These are phyloP conservation scores for Molorchus minor DNA, from an alignment of 2,888 invertebrate species.

Conservation along the genomic window DNA sequence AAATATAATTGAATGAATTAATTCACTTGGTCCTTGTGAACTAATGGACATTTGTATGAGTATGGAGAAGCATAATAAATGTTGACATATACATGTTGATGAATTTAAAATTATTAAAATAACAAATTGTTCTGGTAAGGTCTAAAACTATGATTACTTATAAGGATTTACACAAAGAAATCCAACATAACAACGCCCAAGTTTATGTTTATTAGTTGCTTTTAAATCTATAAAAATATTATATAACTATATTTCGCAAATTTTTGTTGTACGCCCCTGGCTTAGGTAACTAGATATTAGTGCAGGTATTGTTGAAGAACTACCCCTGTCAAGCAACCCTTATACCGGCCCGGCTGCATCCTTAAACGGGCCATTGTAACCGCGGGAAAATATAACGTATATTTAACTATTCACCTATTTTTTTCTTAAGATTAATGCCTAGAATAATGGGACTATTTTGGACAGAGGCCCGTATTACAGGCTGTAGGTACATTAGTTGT, in stretches of 20 bases:
- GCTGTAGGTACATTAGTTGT: too few relatives aligned
- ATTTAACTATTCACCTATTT: conserved; percentile 39
- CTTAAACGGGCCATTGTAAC: conserved; percentile 54
- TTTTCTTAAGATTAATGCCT: conserved; percentile 24
- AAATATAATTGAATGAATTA: too few relatives aligned
- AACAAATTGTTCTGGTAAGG: neutral
- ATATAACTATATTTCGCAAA: neutral
- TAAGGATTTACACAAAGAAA: neutral
- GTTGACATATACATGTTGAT: too few relatives aligned
- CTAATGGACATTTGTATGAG: too few relatives aligned
- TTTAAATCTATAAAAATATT: neutral
- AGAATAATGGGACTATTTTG: conserved; percentile 10
- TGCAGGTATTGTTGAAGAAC: conserved; percentile 47
- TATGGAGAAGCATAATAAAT: too few relatives aligned
- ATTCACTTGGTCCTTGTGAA: too few relatives aligned
- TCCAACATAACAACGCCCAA: neutral
- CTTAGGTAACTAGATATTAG: conserved; percentile 48
- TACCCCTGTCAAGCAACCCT: conserved; percentile 49
- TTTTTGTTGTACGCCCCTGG: conserved; percentile 44
- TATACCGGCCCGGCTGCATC: conserved; percentile 49
- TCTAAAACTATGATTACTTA: neutral
- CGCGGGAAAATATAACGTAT: conserved; percentile 53
- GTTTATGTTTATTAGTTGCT: neutral
- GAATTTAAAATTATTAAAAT: neutral
- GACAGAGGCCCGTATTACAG: neutral